Percentiles rank a stretch among this genome's conserved stretches.
phyloP scores from a whole-genome alignment of 2,113 vertebrate genomes.

The Percina caprodes region DNA sequence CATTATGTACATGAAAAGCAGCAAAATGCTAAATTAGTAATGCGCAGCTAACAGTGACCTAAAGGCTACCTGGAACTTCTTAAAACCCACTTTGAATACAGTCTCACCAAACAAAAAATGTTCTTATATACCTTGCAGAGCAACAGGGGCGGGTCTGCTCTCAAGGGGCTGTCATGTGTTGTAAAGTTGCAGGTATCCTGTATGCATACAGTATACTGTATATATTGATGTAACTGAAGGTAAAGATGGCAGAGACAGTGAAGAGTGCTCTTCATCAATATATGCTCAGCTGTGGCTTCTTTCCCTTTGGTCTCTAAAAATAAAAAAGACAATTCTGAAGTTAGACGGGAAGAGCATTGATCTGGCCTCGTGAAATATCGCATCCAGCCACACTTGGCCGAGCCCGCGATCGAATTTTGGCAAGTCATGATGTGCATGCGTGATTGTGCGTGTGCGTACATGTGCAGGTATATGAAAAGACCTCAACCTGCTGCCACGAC shows the following conservation, averaged over 20 bases:
- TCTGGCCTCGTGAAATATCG: constrained; percentile 65
- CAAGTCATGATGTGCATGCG: constrained; percentile 4
- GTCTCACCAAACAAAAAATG: background rate
- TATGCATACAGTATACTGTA: background rate
- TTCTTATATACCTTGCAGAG: background rate
- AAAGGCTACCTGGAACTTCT: background rate
- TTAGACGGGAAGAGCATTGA: constrained; percentile 59
- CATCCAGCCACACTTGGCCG: constrained; percentile 54
- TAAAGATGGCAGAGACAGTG: constrained; percentile 17
- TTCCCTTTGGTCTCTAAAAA: constrained; percentile 64
- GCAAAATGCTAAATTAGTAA: background rate
- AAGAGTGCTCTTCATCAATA: constrained; percentile 46
- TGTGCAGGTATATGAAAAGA: constrained; percentile 4
- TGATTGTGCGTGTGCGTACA: constrained; percentile 10
- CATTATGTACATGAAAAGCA: background rate
- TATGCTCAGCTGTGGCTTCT: constrained; percentile 30
- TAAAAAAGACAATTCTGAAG: constrained; percentile 68
- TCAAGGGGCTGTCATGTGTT: background rate
- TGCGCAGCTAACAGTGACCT: background rate
- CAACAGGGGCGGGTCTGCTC: background rate
- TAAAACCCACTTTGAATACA: background rate
- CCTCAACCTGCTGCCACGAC: background rate
- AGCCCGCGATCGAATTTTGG: constrained; percentile 52
- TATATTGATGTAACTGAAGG: constrained; percentile 24
- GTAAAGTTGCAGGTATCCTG: background rate